phyloP scores from a whole-genome alignment of 2,113 vertebrate genomes.

The Ciconia stormi region DNA sequence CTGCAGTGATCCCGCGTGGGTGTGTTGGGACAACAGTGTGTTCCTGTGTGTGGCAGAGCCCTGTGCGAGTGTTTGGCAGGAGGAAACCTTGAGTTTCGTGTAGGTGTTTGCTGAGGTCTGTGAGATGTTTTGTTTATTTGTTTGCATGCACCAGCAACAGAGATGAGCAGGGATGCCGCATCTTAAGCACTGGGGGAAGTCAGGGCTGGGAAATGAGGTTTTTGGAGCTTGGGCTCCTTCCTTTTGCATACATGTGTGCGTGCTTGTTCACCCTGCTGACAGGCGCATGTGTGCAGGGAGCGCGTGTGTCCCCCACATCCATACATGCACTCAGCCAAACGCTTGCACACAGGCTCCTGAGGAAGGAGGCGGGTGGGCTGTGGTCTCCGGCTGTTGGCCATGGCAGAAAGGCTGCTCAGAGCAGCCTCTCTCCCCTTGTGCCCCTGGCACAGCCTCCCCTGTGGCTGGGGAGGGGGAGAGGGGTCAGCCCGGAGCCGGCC shows the following conservation, averaged over 20 bases:
- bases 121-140: not conserved
- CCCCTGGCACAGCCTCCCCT: not conserved
- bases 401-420: not conserved
- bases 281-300: not conserved
- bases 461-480: not conserved
- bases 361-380: not conserved
- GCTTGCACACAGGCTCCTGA: not conserved
- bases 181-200: not conserved
- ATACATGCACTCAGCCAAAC: not conserved
- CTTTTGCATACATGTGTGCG: not conserved
- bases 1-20: not conserved
- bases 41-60: not conserved
- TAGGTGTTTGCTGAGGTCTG: not conserved
- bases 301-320: not conserved
- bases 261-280: not conserved
- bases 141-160: not conserved
- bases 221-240: not conserved
- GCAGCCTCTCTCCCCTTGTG: not conserved
- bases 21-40: not conserved
- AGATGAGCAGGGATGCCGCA: not conserved
- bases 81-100: not conserved
- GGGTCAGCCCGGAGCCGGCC: not conserved
- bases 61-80: not conserved
- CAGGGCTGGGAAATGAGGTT: not conserved
- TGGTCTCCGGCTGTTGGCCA: not conserved